These are phyloP conservation scores for Festucalex cinctus DNA, from an alignment of 2,113 vertebrate genomes.

Conservation along the genomic window DNA sequence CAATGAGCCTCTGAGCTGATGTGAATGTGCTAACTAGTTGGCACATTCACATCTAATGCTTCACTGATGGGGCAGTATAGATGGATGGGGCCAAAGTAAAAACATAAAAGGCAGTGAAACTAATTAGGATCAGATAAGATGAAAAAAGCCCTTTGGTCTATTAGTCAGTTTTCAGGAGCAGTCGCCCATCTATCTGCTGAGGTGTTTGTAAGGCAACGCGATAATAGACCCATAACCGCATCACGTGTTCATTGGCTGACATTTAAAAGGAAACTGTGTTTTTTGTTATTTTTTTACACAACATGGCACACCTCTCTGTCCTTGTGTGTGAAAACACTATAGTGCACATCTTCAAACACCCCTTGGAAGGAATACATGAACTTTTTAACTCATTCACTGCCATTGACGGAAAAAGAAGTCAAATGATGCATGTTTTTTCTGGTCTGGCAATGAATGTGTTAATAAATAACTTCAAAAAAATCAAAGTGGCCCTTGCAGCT, in stretches of 20 bases:
- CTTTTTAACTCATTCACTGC: too few relatives aligned
- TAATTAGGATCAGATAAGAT: not conserved
- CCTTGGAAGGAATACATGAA: not conserved
- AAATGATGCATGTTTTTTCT: too few relatives aligned
- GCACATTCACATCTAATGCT: too few relatives aligned
- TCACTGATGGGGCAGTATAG: not conserved
- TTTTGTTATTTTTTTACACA: not conserved
- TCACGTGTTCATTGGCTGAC: conserved; percentile 4
- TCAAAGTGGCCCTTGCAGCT: too few relatives aligned
- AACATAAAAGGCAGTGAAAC: not conserved
- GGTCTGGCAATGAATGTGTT: too few relatives aligned
- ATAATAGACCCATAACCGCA: not conserved
- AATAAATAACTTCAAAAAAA: too few relatives aligned
- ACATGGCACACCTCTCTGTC: not conserved
- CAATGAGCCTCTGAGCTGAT: too few relatives aligned
- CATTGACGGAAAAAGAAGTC: too few relatives aligned
- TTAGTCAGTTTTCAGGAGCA: not conserved
- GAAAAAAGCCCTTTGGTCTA: not conserved
- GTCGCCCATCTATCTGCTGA: not conserved
- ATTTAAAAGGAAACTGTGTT: not conserved
- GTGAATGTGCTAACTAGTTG: too few relatives aligned
- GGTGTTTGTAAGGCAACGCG: not conserved
- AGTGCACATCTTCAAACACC: not conserved
- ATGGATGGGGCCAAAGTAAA: not conserved
- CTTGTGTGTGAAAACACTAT: not conserved